Base-by-base conservation (phyloP, 2,113 vertebrate species). In the Paedocypris sp. region DNA sequence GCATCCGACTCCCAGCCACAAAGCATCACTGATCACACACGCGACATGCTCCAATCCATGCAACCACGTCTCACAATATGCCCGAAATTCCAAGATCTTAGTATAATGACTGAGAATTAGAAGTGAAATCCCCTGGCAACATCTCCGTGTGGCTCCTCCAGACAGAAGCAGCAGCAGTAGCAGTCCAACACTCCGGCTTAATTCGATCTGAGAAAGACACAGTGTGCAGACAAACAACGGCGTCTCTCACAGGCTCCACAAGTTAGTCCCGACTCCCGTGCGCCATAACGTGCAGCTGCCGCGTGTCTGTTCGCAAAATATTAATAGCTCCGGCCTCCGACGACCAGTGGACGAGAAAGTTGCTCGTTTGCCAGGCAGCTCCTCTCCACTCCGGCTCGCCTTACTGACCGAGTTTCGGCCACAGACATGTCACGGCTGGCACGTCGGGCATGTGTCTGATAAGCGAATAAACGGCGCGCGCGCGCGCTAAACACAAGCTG, bases 321-420 rank as follows among this genome's bases (percentile, higher is more conserved):
- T 58, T 43, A 58, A 58, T 58, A 58, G 54, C 31, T 32, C 29
- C 54, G 26, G 54, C 54, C 54, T 58, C 54, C 54, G 43, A 57
- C 38, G 29, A 28, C 32, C 29, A 56, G 52, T 56, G 42, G 39
- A 42, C 54, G 43, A 39, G 16, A 43, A 58, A 58, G 54, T 58
- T 58, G 54, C 26, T 58, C 38, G 39, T 58, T 43, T 58, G 54
- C n/a, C n/a, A n/a, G n/a, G 39, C 39, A 58, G 39, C 22, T 45
- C 26, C 38, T 12, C 12, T 22, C 26, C 3, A 11, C 22, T n/a
- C 39, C 54, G 43, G 15, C 28, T 58, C 54, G 12, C 26, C 26
- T 58, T 58, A 58, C 54, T 58, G 54, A 58, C 39, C 39, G 39
- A 58, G 38, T 45, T 58, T 22, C 54, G 43, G 39, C 43, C 15